These are phyloP conservation scores for Cisticola juncidis DNA, from an alignment of 2,113 vertebrate species.

Conservation along the genomic window DNA sequence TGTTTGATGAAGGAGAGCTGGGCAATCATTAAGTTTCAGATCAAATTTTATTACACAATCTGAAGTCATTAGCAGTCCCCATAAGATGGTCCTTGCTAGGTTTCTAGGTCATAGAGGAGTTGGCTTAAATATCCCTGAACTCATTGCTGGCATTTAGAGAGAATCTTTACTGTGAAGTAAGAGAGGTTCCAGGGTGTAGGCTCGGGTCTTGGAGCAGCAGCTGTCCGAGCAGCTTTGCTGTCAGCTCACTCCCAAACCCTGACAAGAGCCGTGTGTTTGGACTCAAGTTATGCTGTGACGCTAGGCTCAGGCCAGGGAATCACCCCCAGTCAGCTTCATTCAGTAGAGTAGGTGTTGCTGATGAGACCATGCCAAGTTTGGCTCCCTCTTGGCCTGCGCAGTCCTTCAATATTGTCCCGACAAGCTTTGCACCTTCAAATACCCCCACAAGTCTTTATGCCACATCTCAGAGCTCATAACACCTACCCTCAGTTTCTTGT, in stretches of 20 bases:
- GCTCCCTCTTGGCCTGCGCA: neutral
- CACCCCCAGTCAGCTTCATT: neutral
- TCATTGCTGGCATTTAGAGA: neutral
- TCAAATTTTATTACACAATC: neutral
- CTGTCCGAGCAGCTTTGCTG: neutral
- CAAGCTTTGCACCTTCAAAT: slow-evolving; percentile 35
- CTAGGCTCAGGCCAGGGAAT: neutral
- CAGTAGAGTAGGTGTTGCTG: slow-evolving; percentile 26
- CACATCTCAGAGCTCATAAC: slow-evolving; percentile 21
- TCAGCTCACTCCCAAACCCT: neutral
- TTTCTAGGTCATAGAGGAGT: neutral
- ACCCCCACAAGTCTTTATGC: slow-evolving; percentile 12
- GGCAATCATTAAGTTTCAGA: neutral
- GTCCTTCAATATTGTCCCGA: neutral
- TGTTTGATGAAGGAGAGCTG: neutral
- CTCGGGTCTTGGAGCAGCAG: neutral
- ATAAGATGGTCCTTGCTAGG: neutral
- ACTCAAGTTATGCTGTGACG: slow-evolving; percentile 13
- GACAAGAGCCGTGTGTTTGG: neutral
- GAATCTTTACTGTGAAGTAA: neutral
- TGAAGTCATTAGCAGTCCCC: neutral
- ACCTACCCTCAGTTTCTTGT: neutral
- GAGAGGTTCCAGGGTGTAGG: neutral
- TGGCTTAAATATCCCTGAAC: neutral
- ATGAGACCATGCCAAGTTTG: neutral